Percentiles rank a stretch among this genome's conserved stretches.
Conservation (phyloP, 2,888 invertebrate genomes). For the Lottia gigantea region DNA sequence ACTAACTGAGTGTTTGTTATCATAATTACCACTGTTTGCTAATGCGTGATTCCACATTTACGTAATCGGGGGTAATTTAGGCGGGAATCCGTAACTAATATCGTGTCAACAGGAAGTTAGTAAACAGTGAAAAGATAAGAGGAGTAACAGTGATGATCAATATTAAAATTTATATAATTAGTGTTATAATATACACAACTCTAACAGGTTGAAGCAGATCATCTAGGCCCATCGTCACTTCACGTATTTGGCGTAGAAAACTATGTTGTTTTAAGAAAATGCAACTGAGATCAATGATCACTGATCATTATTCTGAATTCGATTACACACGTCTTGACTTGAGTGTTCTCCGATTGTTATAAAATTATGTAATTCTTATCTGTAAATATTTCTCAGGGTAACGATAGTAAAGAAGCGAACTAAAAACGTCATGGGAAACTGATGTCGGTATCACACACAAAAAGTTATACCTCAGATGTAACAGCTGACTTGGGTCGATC, state of each 20-base stretch:
- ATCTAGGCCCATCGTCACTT: too few species aligned
- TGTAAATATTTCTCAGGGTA: too few species aligned
- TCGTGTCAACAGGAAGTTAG: constrained; percentile 8
- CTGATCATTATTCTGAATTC: too few species aligned
- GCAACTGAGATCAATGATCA: too few species aligned
- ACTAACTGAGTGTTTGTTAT: constrained; percentile 7
- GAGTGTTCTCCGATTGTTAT: too few species aligned
- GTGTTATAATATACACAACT: too few species aligned
- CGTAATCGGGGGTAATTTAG: constrained; percentile 7
- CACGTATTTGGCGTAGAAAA: too few species aligned
- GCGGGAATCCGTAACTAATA: constrained; percentile 6
- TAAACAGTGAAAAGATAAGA: constrained; percentile 1
- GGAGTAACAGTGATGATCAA: background rate
- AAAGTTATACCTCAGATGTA: background rate
- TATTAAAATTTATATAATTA: background rate
- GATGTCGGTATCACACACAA: background rate
- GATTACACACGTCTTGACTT: too few species aligned
- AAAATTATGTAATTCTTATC: too few species aligned
- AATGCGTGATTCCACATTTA: constrained; percentile 9
- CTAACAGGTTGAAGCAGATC: too few species aligned
- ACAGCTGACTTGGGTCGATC: constrained; percentile 5
- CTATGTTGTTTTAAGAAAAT: too few species aligned
- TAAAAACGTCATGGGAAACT: constrained; percentile 1
- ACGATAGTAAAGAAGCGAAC: too few species aligned
- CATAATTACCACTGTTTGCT: constrained; percentile 6